Evolutionary conservation across 1,140 invertebrate genomes (phyloP).

Genomic region (Telenomus remus): DNA sequence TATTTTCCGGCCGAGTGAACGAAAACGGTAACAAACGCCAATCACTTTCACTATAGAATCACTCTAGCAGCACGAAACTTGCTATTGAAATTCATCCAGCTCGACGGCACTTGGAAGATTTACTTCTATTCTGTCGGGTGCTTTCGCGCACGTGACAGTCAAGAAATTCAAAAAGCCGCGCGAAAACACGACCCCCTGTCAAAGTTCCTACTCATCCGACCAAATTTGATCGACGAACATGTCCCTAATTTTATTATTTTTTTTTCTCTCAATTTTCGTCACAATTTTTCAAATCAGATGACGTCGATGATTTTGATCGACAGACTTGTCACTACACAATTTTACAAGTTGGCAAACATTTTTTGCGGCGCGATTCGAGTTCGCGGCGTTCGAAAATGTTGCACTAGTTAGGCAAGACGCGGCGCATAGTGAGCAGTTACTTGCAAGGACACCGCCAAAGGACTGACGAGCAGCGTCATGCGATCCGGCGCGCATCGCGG

Average conservation of each 20-base stretch:
- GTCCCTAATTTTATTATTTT: no score
- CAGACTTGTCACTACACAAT: no score
- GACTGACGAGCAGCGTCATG: conserved; percentile 67
- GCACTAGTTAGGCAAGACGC: not conserved
- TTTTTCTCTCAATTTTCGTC: no score
- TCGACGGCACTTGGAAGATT: not conserved
- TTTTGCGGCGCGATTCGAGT: not conserved
- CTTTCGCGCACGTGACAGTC: conserved; percentile 7
- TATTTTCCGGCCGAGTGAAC: conserved; percentile 6
- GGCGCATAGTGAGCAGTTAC: conserved; percentile 51
- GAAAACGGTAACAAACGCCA: conserved; percentile 19
- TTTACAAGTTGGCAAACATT: not conserved
- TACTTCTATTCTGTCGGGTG: conserved; percentile 1
- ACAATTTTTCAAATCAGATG: no score
- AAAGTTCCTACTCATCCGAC: no score
- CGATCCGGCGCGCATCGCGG: conserved; percentile 67
- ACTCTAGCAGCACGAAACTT: conserved; percentile 3
- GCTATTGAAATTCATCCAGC: conserved; percentile 17
- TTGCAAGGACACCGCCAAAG: conserved; percentile 68
- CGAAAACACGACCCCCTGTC: not conserved
- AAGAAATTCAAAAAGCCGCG: conserved; percentile 4
- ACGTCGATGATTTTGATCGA: no score
- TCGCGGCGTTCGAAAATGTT: not conserved
- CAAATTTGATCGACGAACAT: no score
- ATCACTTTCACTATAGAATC: conserved; percentile 35